A percentile compares a stretch with the other conserved stretches of the same genome.
Conservation (phyloP, 2,113 vertebrate species). For the Eulemur rufifrons region DNA sequence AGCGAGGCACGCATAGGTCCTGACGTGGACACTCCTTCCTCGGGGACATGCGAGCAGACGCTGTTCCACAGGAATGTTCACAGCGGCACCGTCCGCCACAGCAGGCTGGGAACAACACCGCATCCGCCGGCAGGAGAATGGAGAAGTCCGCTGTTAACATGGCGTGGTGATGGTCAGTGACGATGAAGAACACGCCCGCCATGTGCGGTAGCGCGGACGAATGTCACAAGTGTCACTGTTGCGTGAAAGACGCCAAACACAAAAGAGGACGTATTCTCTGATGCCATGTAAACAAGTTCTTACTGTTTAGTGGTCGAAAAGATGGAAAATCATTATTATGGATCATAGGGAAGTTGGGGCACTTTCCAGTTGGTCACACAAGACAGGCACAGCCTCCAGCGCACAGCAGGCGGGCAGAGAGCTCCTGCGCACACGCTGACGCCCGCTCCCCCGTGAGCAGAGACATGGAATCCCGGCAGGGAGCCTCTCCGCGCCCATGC, state of each 20-base stretch:
- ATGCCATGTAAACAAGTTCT: neutral
- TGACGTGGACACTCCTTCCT: neutral
- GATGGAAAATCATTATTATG: no score
- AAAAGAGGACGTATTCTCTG: neutral
- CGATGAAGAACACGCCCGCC: neutral
- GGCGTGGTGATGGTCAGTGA: rapidly evolving
- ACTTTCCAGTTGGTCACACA: neutral
- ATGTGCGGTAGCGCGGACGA: rapidly evolving
- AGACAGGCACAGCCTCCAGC: neutral
- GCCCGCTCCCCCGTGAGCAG: no score
- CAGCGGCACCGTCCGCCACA: no score
- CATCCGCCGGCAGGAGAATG: neutral
- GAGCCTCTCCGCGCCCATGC: no score
- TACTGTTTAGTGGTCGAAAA: neutral
- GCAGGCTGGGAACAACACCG: neutral
- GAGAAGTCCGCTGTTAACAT: neutral
- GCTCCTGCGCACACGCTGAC: neutral
- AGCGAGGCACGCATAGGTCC: neutral
- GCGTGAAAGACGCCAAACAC: neutral
- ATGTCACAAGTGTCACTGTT: rapidly evolving
- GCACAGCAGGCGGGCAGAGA: neutral
- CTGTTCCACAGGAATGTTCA: neutral
- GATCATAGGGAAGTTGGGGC: neutral
- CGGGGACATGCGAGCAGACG: neutral
- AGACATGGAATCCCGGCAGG: no score